These are phyloP conservation scores for Triplophysa yarkandensis DNA, from an alignment of 2,797 vertebrate genomes.

Conservation along the genomic window DNA sequence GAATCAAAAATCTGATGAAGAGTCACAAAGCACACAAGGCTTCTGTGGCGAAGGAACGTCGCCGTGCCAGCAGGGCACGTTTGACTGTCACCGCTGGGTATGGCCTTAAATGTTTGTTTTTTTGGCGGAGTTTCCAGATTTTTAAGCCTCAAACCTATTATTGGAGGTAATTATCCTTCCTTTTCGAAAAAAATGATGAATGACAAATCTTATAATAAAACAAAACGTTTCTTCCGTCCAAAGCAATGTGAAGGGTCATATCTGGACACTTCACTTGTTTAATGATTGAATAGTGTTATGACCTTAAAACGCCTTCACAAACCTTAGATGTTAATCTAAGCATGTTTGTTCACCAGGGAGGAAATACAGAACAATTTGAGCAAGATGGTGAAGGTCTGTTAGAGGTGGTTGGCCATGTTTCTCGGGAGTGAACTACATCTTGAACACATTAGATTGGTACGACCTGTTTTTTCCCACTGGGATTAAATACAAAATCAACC, in stretches of 20 bases:
- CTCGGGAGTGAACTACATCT: not conserved
- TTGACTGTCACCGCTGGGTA: not conserved
- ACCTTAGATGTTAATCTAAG: conserved; percentile 10
- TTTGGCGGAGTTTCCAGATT: not conserved
- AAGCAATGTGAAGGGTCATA: not conserved
- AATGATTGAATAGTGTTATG: not conserved
- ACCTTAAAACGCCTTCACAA: not conserved
- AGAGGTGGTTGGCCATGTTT: not conserved
- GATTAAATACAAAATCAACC: conserved; percentile 6
- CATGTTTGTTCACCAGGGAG: conserved; percentile 2
- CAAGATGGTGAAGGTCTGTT: not conserved
- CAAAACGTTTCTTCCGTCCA: not conserved
- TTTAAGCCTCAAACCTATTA: not conserved
- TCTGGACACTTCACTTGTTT: not conserved
- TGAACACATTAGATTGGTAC: not conserved
- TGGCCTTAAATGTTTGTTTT: conserved; percentile 1
- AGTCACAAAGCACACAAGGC: conserved; percentile 14
- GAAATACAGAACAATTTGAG: conserved; percentile 14
- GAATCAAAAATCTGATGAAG: conserved; percentile 46
- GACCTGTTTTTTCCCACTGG: conserved; percentile 5
- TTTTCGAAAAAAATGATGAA: not conserved
- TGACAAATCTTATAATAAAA: not conserved
- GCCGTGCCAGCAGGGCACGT: not conserved
- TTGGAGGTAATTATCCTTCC: too few relatives aligned
- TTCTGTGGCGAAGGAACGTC: not conserved